A percentile compares a stretch with the other conserved stretches of the same genome.
Conservation (phyloP, 2,113 vertebrate species). For the Hypomesus transpacificus region DNA sequence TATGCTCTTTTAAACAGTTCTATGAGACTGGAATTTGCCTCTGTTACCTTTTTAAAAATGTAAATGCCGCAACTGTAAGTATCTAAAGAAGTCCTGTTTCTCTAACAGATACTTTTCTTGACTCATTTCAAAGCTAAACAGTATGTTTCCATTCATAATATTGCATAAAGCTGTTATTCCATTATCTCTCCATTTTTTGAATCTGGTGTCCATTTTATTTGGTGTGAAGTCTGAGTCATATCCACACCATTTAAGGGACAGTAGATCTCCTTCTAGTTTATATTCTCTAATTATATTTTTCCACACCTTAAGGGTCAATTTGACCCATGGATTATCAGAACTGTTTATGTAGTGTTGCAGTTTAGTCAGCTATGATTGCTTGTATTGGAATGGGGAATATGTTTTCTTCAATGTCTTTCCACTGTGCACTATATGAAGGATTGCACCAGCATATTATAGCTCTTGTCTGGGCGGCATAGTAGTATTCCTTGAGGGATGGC, state of each 20-base stretch:
- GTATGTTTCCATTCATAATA: constrained; percentile 3
- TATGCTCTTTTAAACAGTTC: not conserved
- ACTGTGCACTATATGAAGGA: constrained; percentile 9
- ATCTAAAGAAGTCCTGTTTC: constrained; percentile 3
- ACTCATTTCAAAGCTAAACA: not conserved
- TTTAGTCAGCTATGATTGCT: constrained; percentile 5
- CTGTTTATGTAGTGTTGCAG: constrained; percentile 8
- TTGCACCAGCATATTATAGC: constrained; percentile 24
- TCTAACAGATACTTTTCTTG: not conserved
- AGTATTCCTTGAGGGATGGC: constrained; percentile 15
- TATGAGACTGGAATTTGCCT: not conserved
- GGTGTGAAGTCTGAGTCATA: constrained; percentile 5
- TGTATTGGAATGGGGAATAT: constrained; percentile 12
- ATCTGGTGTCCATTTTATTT: constrained; percentile 5
- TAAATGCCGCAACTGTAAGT: not conserved
- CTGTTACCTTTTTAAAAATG: not conserved
- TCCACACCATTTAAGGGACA: constrained; percentile 15
- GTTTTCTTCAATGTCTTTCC: constrained; percentile 9
- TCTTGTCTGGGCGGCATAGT: constrained; percentile 18
- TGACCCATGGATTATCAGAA: constrained; percentile 12
- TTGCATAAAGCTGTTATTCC: constrained; percentile 16
- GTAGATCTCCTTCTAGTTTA: constrained; percentile 11
- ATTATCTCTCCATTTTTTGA: constrained; percentile 3
- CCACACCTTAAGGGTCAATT: constrained; percentile 11
- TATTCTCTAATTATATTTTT: constrained; percentile 15